A percentile compares a stretch with the other conserved stretches of the same genome.
Evolutionary conservation across 2,888 invertebrate species (phyloP).

Genomic region (Loripinus fragilis): DNA sequence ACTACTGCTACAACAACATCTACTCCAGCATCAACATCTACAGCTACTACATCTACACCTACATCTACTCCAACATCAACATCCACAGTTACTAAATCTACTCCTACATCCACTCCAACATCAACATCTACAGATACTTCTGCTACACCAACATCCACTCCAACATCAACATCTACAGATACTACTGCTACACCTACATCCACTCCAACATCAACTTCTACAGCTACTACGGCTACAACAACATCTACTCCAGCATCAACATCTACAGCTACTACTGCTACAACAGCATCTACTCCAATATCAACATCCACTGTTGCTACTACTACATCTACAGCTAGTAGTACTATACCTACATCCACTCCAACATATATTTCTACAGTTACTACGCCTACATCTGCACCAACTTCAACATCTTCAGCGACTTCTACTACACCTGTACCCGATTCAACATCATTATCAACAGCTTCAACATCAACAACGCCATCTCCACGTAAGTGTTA

Average conservation of each 20-base stretch:
- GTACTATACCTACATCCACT: no score
- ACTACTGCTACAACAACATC: background rate
- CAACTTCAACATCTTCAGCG: background rate
- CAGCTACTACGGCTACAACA: conserved; percentile 9
- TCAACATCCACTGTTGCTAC: background rate
- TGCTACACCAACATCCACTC: background rate
- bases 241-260: background rate
- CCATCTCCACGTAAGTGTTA: no score
- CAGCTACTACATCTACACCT: background rate
- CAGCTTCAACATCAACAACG: background rate
- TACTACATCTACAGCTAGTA: conserved; percentile 7
- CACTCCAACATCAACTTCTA: background rate
- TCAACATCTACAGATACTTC: background rate
- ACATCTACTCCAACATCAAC: conserved; percentile 1
- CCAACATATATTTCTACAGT: no score
- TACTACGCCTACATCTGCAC: background rate
- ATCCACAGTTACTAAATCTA: background rate
- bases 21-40: background rate
- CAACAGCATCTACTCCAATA: background rate
- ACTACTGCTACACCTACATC: background rate
- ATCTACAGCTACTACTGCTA: conserved; percentile 4
- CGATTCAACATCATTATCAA: background rate
- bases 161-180: no score
- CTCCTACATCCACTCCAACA: background rate
- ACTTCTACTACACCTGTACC: background rate